phyloP scores from a whole-genome alignment of 2,888 invertebrate genomes.

The Slavum lentiscoides region DNA sequence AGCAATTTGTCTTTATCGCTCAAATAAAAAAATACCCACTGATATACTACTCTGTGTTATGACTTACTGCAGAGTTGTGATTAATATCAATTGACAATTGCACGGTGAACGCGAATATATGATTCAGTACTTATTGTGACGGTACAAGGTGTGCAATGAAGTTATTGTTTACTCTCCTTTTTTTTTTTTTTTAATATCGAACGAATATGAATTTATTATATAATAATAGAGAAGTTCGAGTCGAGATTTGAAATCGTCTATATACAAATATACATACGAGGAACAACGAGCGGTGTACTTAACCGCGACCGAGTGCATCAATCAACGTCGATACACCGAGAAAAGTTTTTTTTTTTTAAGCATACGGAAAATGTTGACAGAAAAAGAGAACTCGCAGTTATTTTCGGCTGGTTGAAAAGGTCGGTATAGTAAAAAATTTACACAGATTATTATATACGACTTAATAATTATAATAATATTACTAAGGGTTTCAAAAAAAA shows the following conservation, averaged over 20 bases:
- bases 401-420: not conserved
- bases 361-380: not conserved
- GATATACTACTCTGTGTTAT: constrained; percentile 1
- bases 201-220: not conserved
- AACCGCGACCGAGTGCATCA: not conserved
- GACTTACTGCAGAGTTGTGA: not conserved
- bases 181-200: no score
- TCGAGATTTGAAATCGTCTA: not conserved
- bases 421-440: constrained; percentile 17
- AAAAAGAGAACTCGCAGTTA: not conserved
- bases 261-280: not conserved
- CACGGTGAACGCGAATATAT: constrained; percentile 12
- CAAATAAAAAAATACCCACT: constrained; percentile 27
- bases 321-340: no score
- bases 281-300: not conserved
- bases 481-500: no score
- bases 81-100: constrained; percentile 37
- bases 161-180: not conserved
- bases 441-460: not conserved
- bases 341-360: no score
- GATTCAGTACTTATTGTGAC: constrained; percentile 19
- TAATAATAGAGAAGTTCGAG: not conserved
- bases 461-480: not conserved
- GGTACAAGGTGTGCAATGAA: constrained; percentile 10
- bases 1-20: constrained; percentile 28